Evolutionary conservation across 2,888 invertebrate genomes (phyloP).

Genomic region (Pristionchus exspectatus): DNA sequence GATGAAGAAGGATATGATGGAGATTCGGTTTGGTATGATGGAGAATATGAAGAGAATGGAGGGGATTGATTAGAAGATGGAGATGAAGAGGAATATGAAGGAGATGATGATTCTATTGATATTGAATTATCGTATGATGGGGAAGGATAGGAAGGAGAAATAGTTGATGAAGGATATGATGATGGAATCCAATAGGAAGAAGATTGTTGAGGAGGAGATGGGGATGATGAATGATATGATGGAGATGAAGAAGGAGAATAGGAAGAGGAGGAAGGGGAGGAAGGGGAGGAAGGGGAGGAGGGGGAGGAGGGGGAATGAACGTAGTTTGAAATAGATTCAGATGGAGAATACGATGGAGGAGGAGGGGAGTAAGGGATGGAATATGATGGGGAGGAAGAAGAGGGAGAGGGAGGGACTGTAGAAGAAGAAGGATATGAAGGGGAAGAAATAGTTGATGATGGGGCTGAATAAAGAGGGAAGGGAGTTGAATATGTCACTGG

Average conservation of each 20-base stretch:
- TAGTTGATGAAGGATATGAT: background rate
- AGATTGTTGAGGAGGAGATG: background rate
- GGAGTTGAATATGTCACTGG: slow-evolving; percentile 5
- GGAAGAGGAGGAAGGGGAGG: background rate
- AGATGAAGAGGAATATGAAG: background rate
- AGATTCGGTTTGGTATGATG: background rate
- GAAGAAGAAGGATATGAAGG: slow-evolving; percentile 31
- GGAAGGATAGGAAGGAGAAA: background rate
- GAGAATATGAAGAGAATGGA: background rate
- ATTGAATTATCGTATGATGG: slow-evolving; percentile 26
- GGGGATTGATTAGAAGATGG: background rate
- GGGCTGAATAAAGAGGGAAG: background rate
- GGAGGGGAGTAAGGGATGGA: background rate
- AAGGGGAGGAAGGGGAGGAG: background rate
- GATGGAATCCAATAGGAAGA: background rate
- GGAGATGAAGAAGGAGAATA: slow-evolving; percentile 19
- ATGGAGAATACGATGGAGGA: slow-evolving; percentile 7
- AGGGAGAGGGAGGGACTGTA: slow-evolving; percentile 3
- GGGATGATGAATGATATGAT: background rate
- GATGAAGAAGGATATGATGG: slow-evolving; percentile 10
- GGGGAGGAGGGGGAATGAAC: background rate
- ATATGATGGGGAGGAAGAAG: background rate
- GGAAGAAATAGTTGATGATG: background rate
- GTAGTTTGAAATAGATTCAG: background rate
- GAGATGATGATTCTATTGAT: slow-evolving; percentile 44